Conservation (phyloP, 53 echinoderm and acorn worm species). For the Mesocentrotus franciscanus region DNA sequence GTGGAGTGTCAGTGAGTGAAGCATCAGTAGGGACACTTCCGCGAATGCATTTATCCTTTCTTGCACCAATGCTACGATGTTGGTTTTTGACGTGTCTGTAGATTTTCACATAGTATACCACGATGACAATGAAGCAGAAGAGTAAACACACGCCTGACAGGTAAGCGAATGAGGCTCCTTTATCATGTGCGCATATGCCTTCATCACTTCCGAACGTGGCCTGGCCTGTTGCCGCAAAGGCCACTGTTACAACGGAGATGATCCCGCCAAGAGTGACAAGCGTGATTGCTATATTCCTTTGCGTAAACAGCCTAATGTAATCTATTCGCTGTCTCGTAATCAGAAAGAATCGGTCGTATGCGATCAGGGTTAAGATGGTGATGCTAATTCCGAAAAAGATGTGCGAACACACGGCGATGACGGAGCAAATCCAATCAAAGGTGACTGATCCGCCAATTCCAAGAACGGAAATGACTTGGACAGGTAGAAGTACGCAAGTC, state of each 20-base stretch:
- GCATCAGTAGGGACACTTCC: not conserved
- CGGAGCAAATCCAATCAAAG: not conserved
- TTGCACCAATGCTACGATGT: not conserved
- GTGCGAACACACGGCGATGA: not conserved
- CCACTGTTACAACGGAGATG: not conserved
- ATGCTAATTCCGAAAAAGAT: not conserved
- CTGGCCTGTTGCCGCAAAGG: not conserved
- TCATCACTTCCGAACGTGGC: constrained; percentile 7
- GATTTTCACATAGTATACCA: constrained; percentile 69
- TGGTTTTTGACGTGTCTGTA: constrained; percentile 67
- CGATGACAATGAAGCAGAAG: constrained; percentile 58
- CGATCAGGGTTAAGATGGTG: constrained; percentile 9
- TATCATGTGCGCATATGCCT: constrained; percentile 24
- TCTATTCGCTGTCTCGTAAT: not conserved
- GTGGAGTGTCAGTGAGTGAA: not conserved
- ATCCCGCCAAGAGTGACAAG: not conserved
- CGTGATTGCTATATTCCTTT: not conserved
- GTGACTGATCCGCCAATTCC: not conserved
- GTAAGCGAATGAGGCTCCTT: not conserved
- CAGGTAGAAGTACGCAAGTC: not conserved
- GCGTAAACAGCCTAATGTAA: constrained; percentile 1
- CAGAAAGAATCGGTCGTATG: constrained; percentile 19
- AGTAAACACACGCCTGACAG: constrained; percentile 11
- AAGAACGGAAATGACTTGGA: not conserved
- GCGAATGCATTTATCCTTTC: not conserved